Evolutionary conservation across 2,113 vertebrate genomes (phyloP).

Genomic region (Toxotes chatareus): DNA sequence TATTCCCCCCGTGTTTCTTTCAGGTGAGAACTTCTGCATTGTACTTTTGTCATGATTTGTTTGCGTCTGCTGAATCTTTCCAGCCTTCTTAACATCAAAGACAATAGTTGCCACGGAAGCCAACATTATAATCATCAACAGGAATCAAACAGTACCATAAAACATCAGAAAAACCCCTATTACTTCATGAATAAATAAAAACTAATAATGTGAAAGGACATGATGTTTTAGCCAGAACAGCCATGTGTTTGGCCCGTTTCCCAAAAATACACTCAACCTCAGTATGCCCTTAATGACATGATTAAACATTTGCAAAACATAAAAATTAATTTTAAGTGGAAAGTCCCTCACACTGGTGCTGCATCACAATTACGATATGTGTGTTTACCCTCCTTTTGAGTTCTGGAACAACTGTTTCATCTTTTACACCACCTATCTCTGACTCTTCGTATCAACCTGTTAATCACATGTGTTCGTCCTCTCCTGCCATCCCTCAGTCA

Average conservation of each 20-base stretch:
- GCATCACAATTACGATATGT: constrained; percentile 21
- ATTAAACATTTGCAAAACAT: constrained; percentile 34
- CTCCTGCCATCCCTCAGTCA: constrained; percentile 31
- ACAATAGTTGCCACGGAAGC: constrained; percentile 43
- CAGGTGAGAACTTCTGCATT: constrained; percentile 24
- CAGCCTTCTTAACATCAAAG: constrained; percentile 40
- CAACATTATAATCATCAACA: constrained; percentile 54
- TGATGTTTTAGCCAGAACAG: constrained; percentile 38
- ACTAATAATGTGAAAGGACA: constrained; percentile 20
- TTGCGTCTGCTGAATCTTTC: constrained; percentile 46
- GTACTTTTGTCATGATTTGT: constrained; percentile 56
- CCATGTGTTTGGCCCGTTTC: constrained; percentile 52
- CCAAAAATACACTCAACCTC: constrained; percentile 18
- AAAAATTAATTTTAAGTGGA: constrained; percentile 31
- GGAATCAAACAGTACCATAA: constrained; percentile 35
- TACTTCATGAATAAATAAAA: constrained; percentile 47
- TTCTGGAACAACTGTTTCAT: constrained; percentile 43
- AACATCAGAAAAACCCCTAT: constrained; percentile 37
- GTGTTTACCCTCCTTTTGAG: neutral
- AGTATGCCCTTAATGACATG: constrained; percentile 32
- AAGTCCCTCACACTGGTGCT: constrained; percentile 37
- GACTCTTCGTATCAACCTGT: constrained; percentile 20
- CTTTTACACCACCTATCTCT: constrained; percentile 26
- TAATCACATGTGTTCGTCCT: constrained; percentile 32
- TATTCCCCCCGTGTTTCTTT: constrained; percentile 8